phyloP scores from a whole-genome alignment of 1,140 invertebrate species.

The Dolichoris vasculosae region DNA sequence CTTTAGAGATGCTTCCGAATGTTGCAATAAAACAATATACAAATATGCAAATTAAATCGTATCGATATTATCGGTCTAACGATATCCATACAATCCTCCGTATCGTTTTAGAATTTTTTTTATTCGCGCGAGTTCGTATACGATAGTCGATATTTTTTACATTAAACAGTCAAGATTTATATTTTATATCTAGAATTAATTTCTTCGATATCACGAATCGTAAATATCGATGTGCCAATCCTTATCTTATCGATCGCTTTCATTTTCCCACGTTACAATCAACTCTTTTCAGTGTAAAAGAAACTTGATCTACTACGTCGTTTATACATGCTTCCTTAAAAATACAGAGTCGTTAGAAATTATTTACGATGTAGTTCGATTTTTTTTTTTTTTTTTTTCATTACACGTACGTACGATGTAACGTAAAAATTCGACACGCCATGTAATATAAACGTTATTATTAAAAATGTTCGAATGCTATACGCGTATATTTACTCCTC shows the following conservation, averaged over 20 bases:
- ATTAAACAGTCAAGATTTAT: background rate
- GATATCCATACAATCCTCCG: too few species aligned
- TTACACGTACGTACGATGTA: too few species aligned
- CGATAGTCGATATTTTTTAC: background rate
- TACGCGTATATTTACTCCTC: background rate
- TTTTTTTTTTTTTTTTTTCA: background rate
- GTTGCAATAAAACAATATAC: background rate
- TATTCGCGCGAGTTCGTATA: too few species aligned
- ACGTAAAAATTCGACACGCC: too few species aligned
- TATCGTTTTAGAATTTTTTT: too few species aligned
- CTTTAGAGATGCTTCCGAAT: too few species aligned
- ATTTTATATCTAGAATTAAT: background rate
- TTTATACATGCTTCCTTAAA: background rate
- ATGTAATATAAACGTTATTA: too few species aligned
- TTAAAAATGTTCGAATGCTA: background rate
- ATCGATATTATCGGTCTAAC: too few species aligned
- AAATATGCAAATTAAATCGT: background rate
- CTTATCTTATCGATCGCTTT: background rate
- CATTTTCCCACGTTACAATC: background rate
- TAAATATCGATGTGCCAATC: background rate
- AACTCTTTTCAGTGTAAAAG: background rate
- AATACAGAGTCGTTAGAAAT: background rate
- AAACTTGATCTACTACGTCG: background rate
- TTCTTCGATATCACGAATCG: background rate
- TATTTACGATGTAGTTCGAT: background rate